A percentile compares a stretch with the other conserved stretches of the same genome.
phyloP scores from a whole-genome alignment of 2,113 vertebrate species.

The Delphinus delphis region DNA sequence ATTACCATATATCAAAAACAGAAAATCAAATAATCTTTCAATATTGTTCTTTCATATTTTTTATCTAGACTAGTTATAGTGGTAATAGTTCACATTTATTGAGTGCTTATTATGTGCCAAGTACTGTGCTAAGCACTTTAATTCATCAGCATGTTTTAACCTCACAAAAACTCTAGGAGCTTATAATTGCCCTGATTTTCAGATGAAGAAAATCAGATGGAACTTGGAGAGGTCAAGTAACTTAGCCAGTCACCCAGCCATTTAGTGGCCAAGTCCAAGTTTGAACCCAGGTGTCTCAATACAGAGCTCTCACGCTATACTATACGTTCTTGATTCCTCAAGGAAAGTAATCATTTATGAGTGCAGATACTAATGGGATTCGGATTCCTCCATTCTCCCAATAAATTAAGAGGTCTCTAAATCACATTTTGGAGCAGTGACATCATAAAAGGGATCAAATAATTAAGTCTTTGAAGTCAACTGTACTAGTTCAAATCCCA shows the following conservation, averaged over 20 bases:
- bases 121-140: not conserved
- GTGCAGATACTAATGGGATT: not conserved
- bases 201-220: not conserved
- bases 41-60: not conserved
- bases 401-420: not conserved
- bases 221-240: not conserved
- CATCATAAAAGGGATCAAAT: not conserved
- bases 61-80: not conserved
- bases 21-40: not conserved
- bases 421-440: not conserved
- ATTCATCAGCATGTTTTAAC: not conserved
- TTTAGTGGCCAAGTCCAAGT: not conserved
- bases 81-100: not conserved
- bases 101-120: not conserved
- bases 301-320: not conserved
- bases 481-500: not conserved
- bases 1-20: slow-evolving; percentile 69
- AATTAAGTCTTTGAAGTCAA: not conserved
- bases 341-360: not conserved
- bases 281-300: not conserved
- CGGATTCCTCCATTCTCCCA: not conserved
- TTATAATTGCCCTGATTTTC: not conserved
- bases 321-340: not conserved
- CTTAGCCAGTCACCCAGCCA: not conserved
- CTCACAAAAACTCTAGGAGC: not conserved